phyloP scores from a whole-genome alignment of 2,113 vertebrate genomes.

The Coryphaenoides rupestris region DNA sequence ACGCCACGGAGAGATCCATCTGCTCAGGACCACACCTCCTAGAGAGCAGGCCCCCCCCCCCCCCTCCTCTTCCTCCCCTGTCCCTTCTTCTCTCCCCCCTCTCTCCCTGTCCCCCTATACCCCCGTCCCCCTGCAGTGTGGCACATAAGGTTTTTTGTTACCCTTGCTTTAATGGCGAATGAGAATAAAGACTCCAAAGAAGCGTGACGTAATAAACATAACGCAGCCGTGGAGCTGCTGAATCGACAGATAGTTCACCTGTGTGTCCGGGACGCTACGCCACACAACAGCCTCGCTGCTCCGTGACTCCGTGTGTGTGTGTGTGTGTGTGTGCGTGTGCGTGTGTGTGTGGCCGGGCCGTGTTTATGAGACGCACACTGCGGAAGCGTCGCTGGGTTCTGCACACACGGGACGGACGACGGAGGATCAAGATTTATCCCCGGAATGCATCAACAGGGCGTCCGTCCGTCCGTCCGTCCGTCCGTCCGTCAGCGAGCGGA shows the following conservation, averaged over 20 bases:
- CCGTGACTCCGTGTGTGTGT: not conserved
- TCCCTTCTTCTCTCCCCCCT: too few species aligned
- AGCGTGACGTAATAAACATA: constrained; percentile 38
- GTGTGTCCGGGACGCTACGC: constrained; percentile 25
- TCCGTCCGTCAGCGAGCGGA: constrained; percentile 20
- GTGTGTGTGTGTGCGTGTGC: too few species aligned
- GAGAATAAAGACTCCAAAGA: constrained; percentile 51
- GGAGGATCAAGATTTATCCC: not conserved
- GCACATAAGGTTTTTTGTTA: constrained; percentile 60
- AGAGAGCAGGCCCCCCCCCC: constrained; percentile 32
- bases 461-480: too few species aligned
- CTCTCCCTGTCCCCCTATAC: constrained; percentile 35
- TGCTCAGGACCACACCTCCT: constrained; percentile 71
- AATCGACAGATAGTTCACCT: constrained; percentile 64
- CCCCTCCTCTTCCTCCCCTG: constrained; percentile 17
- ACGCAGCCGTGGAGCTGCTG: constrained; percentile 36
- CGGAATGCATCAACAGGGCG: constrained; percentile 16
- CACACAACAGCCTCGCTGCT: constrained; percentile 43
- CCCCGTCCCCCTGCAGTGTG: constrained; percentile 42
- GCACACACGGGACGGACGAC: too few species aligned
- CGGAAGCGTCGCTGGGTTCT: constrained; percentile 12
- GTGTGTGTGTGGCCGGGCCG: too few species aligned
- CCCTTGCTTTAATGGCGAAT: constrained; percentile 58
- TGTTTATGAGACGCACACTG: not conserved
- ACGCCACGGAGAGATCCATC: constrained; percentile 74